Evolutionary conservation across 2,113 vertebrate genomes (phyloP).

Genomic region (Periophthalmodon schlosseri): DNA sequence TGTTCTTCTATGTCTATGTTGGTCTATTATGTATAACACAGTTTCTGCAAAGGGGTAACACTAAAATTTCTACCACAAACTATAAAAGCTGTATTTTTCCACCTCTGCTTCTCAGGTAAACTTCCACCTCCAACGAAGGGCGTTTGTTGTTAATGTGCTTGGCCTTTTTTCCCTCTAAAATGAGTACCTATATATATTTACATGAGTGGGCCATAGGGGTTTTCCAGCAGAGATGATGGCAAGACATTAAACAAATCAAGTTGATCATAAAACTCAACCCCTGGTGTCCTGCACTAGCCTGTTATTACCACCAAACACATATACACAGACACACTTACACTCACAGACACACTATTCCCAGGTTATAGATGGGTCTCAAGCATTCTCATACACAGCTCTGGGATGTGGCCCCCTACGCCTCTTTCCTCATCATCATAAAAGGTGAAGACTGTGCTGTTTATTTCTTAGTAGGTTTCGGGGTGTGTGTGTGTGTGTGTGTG

Average conservation of each 20-base stretch:
- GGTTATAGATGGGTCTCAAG: constrained; percentile 45
- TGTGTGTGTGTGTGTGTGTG: constrained; percentile 18
- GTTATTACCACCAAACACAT: constrained; percentile 69
- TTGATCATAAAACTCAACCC: constrained; percentile 76
- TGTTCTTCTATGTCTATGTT: too few relatives aligned
- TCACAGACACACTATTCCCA: constrained; percentile 21
- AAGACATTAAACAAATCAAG: constrained; percentile 79
- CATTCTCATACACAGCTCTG: constrained; percentile 34
- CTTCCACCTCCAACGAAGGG: constrained; percentile 46
- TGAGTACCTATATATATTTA: constrained; percentile 76
- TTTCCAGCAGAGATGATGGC: constrained; percentile 80
- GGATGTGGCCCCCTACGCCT: constrained; percentile 32
- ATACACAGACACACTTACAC: constrained; percentile 14
- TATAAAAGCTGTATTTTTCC: constrained; percentile 29
- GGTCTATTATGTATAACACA: too few relatives aligned
- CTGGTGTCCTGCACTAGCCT: constrained; percentile 74
- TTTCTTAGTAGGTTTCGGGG: constrained; percentile 51
- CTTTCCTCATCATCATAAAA: constrained; percentile 60
- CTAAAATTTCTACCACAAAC: too few relatives aligned
- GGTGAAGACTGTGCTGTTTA: constrained; percentile 61
- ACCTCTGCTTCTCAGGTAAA: constrained; percentile 40
- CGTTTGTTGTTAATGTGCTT: constrained; percentile 71
- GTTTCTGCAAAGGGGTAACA: too few relatives aligned
- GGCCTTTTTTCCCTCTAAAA: constrained; percentile 53
- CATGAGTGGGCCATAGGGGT: constrained; percentile 68